phyloP scores from a whole-genome alignment of 2,888 invertebrate species.

The Itoplectis maculator region DNA sequence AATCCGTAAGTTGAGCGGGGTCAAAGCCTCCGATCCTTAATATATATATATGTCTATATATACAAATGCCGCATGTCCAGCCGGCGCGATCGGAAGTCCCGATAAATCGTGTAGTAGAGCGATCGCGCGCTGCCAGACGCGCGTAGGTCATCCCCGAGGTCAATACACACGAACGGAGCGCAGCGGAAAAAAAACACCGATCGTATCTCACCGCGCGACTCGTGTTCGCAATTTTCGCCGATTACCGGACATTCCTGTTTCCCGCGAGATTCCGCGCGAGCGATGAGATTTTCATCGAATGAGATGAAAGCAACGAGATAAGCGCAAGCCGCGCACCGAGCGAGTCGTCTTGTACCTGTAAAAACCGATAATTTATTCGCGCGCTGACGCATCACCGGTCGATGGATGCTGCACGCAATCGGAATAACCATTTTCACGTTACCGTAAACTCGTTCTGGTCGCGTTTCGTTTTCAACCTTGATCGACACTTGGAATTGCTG shows the following conservation, averaged over 20 bases:
- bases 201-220: neutral
- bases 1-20: neutral
- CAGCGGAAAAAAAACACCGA: no score
- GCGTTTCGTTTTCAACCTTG: neutral
- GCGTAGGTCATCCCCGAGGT: neutral
- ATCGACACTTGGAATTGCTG: no score
- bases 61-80: neutral
- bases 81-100: neutral
- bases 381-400: neutral
- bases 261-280: neutral
- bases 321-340: neutral
- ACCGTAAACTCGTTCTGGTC: neutral
- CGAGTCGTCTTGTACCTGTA: neutral
- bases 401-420: neutral
- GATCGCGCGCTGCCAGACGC: neutral
- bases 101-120: neutral
- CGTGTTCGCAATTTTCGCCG: slow-evolving; percentile 16
- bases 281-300: no score
- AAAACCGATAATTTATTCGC: slow-evolving; percentile 25
- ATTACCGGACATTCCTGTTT: slow-evolving; percentile 14
- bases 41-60: neutral
- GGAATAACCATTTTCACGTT: slow-evolving; percentile 4
- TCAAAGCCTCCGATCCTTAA: neutral
- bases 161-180: neutral
- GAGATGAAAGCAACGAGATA: slow-evolving; percentile 11